Percentiles rank a stretch among this genome's conserved stretches.
Evolutionary conservation across 2,113 vertebrate genomes (phyloP).

Genomic region (Upupa epops): DNA sequence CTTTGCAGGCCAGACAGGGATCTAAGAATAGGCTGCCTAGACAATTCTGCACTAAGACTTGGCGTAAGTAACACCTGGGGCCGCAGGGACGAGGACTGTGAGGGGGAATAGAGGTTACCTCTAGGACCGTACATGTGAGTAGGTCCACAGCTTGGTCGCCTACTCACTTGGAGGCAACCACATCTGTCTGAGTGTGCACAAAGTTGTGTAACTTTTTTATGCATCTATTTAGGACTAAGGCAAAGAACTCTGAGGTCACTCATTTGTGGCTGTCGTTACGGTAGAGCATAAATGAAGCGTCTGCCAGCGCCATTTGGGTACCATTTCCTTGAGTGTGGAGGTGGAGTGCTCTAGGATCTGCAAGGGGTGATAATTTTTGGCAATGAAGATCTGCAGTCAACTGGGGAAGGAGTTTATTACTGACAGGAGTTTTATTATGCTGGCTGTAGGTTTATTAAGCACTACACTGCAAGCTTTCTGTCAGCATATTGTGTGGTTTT

Average conservation of each 20-base stretch:
- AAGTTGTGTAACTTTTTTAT: slow-evolving; percentile 11
- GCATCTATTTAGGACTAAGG: neutral
- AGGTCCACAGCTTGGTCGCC: neutral
- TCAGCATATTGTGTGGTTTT: slow-evolving; percentile 65
- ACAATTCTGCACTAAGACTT: neutral
- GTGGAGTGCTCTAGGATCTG: neutral
- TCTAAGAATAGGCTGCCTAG: neutral
- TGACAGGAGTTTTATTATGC: slow-evolving; percentile 40
- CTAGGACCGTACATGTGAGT: neutral
- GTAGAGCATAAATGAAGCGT: slow-evolving; percentile 2
- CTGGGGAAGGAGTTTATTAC: slow-evolving; percentile 51
- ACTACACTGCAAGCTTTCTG: slow-evolving; percentile 36
- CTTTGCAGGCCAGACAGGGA: neutral
- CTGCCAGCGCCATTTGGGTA: neutral
- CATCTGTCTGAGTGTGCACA: neutral
- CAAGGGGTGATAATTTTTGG: slow-evolving; percentile 29
- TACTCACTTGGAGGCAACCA: neutral
- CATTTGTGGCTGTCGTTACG: slow-evolving; percentile 41
- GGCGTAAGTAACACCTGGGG: neutral
- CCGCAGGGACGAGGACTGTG: neutral
- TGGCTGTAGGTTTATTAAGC: slow-evolving; percentile 64
- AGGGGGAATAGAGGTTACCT: neutral
- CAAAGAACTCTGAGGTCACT: neutral
- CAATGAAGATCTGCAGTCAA: slow-evolving; percentile 25
- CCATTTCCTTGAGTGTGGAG: neutral